Base-by-base conservation (phyloP, 2,888 invertebrate species). In the Nudaria mundana region DNA sequence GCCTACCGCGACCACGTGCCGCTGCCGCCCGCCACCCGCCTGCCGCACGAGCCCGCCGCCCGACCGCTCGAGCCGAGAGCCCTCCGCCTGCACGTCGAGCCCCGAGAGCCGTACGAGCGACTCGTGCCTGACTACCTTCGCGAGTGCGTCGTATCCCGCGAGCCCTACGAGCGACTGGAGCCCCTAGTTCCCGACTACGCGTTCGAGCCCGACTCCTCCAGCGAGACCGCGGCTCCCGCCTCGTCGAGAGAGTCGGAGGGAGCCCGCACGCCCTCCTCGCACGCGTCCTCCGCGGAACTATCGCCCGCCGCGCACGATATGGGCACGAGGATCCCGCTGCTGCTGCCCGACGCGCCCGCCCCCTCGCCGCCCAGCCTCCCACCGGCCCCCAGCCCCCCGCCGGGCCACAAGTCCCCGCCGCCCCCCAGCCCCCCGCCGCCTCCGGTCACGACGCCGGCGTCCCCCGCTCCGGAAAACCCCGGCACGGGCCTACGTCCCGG, bases 1-100 rank as follows among this genome's bases (percentile, higher is more conserved):
- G 76, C 71, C 40, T 86, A 74, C 76, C 78, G 82, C 30, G 63
- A 57, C 3, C 80, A 84, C 78, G 84, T 84, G 76, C 78, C 57
- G 51, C 38, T 48, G 49, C 62, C 63, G 48, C 63, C 61, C 20
- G 41, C 46, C 23, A 16, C 48, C 16, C 44, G 40, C 20, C 33
- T 29, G 25, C 35, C 10, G 3, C 32, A 16, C 37, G n/a, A n/a
- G n/a, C 47, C 22, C 8, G 30, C 35, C 18, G n/a, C n/a, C 18
- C 18, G 18, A 18, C 18, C 18, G n/a, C n/a, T n/a, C n/a, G n/a
- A n/a, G n/a, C n/a, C n/a, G n/a, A n/a, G 14, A 43, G 26, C 46
- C 30, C 34, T 26, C 20, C 28, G 34, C 8, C 3, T 18, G 18
- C 23, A 31, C 23, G 37, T 44, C 22, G 41, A 24, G 30, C 23